Conservation (phyloP, 2,888 invertebrate genomes). For the Agrotis exclamationis region DNA sequence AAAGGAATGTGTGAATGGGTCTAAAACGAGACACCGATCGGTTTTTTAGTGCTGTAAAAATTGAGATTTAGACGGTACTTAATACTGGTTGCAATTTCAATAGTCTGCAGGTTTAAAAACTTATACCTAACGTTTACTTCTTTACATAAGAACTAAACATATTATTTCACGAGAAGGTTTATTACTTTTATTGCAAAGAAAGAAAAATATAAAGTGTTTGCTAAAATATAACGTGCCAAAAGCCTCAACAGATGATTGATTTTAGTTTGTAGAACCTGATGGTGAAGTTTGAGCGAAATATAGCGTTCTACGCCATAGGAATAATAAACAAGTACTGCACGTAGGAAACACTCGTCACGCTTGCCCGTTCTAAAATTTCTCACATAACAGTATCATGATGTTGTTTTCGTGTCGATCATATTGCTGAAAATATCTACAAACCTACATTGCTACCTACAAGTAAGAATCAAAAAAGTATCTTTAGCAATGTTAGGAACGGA, state of each 20-base stretch:
- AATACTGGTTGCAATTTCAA: neutral
- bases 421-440: neutral
- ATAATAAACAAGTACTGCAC: conserved; percentile 46
- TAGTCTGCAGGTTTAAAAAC: neutral
- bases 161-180: neutral
- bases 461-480: neutral
- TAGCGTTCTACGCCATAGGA: conserved; percentile 40
- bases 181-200: conserved; percentile 11
- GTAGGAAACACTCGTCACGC: conserved; percentile 32
- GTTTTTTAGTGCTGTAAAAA: no score
- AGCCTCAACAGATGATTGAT: conserved; percentile 46
- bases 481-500: neutral
- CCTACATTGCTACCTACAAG: neutral
- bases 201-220: conserved; percentile 21
- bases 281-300: conserved; percentile 50
- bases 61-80: neutral
- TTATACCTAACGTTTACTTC: neutral
- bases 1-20: conserved; percentile 13
- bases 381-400: conserved; percentile 3
- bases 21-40: neutral
- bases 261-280: conserved; percentile 39
- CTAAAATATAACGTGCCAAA: conserved; percentile 40
- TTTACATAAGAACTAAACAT: neutral
- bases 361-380: conserved; percentile 36
- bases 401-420: conserved; percentile 13